Evolutionary conservation across 2,888 invertebrate genomes (phyloP), one percentile per base, ranked within the genome.

Genomic region (Leuctra nigra): DNA sequence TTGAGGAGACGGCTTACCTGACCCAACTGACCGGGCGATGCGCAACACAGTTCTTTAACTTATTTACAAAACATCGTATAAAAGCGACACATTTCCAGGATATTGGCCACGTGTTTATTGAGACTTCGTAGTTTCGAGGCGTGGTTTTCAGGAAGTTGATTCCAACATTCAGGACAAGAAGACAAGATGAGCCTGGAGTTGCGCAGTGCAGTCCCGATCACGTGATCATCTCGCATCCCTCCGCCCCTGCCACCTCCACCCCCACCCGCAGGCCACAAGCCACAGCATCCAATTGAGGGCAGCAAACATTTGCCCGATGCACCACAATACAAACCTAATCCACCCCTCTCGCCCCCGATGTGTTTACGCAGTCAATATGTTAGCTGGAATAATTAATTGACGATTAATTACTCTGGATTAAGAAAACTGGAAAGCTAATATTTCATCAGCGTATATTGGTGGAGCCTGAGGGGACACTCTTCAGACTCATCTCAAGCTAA

Each of bases 361-460:
- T n/a, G 33, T 48, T 4, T 25, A 25, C 50, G 35, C 18, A 35
- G 50, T 35, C 50, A 50, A 50, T 44, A 44, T 50, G 50, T 18
- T 18, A 20, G 16, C 33, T 18, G 14, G 35, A 33, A 50, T 14
- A 33, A 50, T 50, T 50, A 33, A 50, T 50, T 11, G 7, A 1
- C 18, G 18, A 50, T 50, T 50, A 50, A 35, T 50, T 50, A n/a
- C 29, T 29, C 11, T 29, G 11, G 29, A 29, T 29, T 6, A 29
- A 29, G 29, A 6, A 11, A 29, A 29, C 11, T 7, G 11, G n/a
- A n/a, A 11, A 29, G 29, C 11, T 7, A 29, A 29, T 29, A 29
- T 29, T 29, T 29, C 29, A 29, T 29, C 11, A 29, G 29, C 11
- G 29, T 6, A 6, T 7, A n/a, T n/a, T n/a, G n/a, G n/a, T n/a